phyloP scores from a whole-genome alignment of 2,888 invertebrate genomes.

The Tachina lurida region DNA sequence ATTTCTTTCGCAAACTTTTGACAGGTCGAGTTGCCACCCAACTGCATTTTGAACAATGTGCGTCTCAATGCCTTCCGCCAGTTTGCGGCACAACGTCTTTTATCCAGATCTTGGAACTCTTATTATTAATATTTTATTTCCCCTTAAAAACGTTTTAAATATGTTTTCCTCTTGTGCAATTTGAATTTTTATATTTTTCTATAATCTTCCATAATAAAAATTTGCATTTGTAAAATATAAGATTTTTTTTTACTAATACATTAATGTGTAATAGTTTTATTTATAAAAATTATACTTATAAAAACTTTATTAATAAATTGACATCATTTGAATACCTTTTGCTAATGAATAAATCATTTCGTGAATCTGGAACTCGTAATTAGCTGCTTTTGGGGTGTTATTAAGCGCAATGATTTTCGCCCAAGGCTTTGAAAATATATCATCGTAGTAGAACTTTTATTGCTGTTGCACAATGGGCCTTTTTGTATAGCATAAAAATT shows the following conservation, averaged over 20 bases:
- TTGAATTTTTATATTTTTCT: constrained; percentile 45
- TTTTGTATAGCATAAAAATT: too few relatives aligned
- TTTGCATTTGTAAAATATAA: constrained; percentile 59
- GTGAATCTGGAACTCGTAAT: too few relatives aligned
- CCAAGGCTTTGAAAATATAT: too few relatives aligned
- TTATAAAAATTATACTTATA: too few relatives aligned
- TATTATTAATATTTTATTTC: constrained; percentile 56
- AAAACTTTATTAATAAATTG: too few relatives aligned
- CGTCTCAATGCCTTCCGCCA: constrained; percentile 72
- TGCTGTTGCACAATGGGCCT: too few relatives aligned
- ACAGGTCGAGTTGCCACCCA: constrained; percentile 80
- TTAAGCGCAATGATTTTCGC: too few relatives aligned
- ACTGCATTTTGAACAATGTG: constrained; percentile 81
- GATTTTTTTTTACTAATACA: constrained; percentile 33
- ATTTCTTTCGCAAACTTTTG: constrained; percentile 11
- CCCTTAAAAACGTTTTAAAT: not conserved
- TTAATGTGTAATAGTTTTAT: not conserved
- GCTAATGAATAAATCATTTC: too few relatives aligned
- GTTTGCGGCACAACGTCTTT: constrained; percentile 68
- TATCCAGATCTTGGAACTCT: constrained; percentile 74
- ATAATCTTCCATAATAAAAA: constrained; percentile 27
- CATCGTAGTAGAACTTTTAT: too few relatives aligned
- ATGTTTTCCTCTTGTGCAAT: not conserved
- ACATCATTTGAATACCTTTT: too few relatives aligned
- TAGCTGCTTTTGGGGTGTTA: too few relatives aligned